Percentiles rank a stretch among this genome's conserved stretches.
phyloP scores from a whole-genome alignment of 2,888 invertebrate species.

The Baccha elongata region DNA sequence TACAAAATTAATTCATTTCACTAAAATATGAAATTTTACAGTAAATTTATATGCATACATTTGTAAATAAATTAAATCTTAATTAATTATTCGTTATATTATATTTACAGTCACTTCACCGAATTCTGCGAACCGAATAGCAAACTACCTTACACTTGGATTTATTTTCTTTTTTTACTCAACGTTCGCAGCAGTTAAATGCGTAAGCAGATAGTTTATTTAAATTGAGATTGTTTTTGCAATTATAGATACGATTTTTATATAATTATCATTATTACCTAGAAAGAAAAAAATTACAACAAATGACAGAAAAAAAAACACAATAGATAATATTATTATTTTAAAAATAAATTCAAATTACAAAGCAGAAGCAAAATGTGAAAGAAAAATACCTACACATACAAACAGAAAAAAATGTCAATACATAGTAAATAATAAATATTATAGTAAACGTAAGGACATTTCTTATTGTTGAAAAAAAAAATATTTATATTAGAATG shows the following conservation, averaged over 20 bases:
- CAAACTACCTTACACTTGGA: constrained; percentile 20
- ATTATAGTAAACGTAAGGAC: constrained; percentile 19
- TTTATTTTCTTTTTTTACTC: constrained; percentile 30
- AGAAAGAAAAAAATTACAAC: constrained; percentile 51
- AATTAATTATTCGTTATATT: neutral
- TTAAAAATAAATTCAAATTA: constrained; percentile 25
- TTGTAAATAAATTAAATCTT: too few relatives aligned
- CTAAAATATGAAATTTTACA: too few relatives aligned
- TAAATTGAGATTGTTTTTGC: constrained; percentile 43
- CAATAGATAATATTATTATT: constrained; percentile 18
- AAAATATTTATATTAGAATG: constrained; percentile 17
- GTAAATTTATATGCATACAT: too few relatives aligned
- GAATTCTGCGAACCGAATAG: constrained; percentile 59
- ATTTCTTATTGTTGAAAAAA: constrained; percentile 48
- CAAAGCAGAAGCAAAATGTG: constrained; percentile 33
- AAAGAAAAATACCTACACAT: constrained; percentile 34
- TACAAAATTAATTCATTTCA: too few relatives aligned
- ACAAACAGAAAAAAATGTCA: constrained; percentile 29
- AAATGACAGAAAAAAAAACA: constrained; percentile 1
- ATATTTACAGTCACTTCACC: constrained; percentile 66
- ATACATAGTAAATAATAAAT: constrained; percentile 25
- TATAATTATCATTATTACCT: constrained; percentile 63
- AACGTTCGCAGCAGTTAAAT: constrained; percentile 47
- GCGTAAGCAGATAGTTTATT: constrained; percentile 68
- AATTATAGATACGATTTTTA: constrained; percentile 68